Conservation (phyloP, 2,888 invertebrate genomes). For the Trimorus sp. region DNA sequence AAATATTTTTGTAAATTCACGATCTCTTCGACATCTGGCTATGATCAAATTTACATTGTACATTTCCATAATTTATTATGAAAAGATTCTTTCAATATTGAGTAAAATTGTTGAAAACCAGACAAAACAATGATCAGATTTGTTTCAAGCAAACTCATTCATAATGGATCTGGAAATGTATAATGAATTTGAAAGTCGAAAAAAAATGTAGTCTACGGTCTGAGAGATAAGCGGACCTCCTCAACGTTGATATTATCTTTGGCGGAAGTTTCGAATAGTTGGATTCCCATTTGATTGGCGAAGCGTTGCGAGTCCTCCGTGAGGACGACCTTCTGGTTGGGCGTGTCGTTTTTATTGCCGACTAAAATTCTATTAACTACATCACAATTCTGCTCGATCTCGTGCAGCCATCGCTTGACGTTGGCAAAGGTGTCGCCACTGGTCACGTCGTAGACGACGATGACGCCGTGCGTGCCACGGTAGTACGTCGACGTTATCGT, state of each 20-base stretch:
- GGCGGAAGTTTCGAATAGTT: slow-evolving; percentile 98
- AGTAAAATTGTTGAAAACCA: too few relatives aligned
- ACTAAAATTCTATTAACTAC: slow-evolving; percentile 99
- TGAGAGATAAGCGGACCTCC: slow-evolving; percentile 87
- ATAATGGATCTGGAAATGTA: too few relatives aligned
- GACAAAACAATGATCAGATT: too few relatives aligned
- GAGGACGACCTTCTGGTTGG: slow-evolving; percentile 96
- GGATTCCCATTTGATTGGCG: slow-evolving; percentile 98
- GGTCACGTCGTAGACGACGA: slow-evolving; percentile 99
- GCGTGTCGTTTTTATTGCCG: slow-evolving; percentile 98
- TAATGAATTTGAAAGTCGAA: too few relatives aligned
- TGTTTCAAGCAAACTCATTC: too few relatives aligned
- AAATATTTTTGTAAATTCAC: too few relatives aligned
- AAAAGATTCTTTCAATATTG: too few relatives aligned
- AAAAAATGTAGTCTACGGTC: too few relatives aligned
- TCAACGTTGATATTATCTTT: slow-evolving; percentile 99
- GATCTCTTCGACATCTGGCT: too few relatives aligned
- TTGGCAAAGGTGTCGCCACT: slow-evolving; percentile 99
- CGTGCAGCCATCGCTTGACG: slow-evolving; percentile 99
- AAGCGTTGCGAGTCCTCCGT: slow-evolving; percentile 98
- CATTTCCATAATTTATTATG: too few relatives aligned
- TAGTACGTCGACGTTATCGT: slow-evolving; percentile 99
- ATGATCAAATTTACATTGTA: too few relatives aligned
- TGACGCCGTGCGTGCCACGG: slow-evolving; percentile 99
- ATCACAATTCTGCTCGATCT: slow-evolving; percentile 99